Conservation (phyloP, 1,140 invertebrate genomes). For the Chrysoperla carnea region DNA sequence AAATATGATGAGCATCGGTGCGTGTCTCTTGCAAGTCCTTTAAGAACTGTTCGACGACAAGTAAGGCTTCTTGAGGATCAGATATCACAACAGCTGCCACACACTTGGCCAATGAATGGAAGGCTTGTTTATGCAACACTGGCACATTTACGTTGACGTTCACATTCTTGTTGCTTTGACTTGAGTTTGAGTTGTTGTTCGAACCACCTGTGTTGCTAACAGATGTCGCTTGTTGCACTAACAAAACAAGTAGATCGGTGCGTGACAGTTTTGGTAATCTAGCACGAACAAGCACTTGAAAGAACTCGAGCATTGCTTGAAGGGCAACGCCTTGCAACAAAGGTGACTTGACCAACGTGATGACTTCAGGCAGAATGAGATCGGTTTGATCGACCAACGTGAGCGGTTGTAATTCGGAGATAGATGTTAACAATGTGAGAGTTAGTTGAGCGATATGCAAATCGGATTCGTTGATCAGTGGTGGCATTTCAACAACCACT, state of each 20-base stretch:
- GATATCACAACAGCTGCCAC: slow-evolving; percentile 80
- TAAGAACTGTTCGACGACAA: slow-evolving; percentile 74
- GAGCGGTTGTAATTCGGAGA: slow-evolving; percentile 47
- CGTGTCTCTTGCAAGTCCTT: slow-evolving; percentile 57
- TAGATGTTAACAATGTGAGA: slow-evolving; percentile 56
- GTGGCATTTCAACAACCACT: slow-evolving; percentile 60
- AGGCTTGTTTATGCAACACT: slow-evolving; percentile 53
- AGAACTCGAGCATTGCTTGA: slow-evolving; percentile 77
- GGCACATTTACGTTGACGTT: slow-evolving; percentile 2
- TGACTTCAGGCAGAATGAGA: slow-evolving; percentile 65
- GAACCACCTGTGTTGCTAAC: neutral
- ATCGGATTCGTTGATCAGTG: slow-evolving; percentile 83
- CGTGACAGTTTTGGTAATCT: slow-evolving; percentile 63
- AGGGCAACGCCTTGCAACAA: slow-evolving; percentile 75
- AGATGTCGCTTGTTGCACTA: slow-evolving; percentile 25
- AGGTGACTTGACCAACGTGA: slow-evolving; percentile 76
- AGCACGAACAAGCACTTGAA: slow-evolving; percentile 72
- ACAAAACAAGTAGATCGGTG: slow-evolving; percentile 54
- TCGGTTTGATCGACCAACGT: slow-evolving; percentile 35
- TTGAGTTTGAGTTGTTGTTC: neutral
- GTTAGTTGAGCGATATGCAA: slow-evolving; percentile 89
- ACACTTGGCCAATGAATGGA: slow-evolving; percentile 86
- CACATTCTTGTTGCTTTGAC: no score
- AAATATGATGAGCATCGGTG: slow-evolving; percentile 73
- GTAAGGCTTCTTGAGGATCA: slow-evolving; percentile 48